A percentile compares a stretch with the other conserved stretches of the same genome.
phyloP scores from a whole-genome alignment of 1,140 invertebrate genomes.

The Hycleus phaleratus region DNA sequence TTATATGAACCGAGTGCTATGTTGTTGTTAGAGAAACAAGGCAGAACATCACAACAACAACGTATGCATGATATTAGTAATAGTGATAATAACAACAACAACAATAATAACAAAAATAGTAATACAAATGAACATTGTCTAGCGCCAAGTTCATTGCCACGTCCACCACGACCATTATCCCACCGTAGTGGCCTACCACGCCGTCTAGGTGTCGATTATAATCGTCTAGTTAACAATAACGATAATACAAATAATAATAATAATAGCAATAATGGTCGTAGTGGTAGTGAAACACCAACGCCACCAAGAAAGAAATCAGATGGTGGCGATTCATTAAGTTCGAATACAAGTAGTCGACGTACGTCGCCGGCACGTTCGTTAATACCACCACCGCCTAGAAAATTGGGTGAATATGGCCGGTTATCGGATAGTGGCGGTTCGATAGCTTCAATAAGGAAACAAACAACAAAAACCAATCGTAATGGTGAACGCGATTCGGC shows the following conservation, averaged over 20 bases:
- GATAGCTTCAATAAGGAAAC: slow-evolving; percentile 41
- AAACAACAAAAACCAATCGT: slow-evolving; percentile 34
- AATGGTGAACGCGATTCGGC: slow-evolving; percentile 47
- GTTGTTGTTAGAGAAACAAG: slow-evolving; percentile 66
- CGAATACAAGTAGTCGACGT: slow-evolving; percentile 36
- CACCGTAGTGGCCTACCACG: slow-evolving; percentile 48
- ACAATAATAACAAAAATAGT: not conserved
- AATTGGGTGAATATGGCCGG: slow-evolving; percentile 51
- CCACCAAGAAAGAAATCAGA: slow-evolving; percentile 37
- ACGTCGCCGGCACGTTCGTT: slow-evolving; percentile 52
- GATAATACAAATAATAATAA: not conserved
- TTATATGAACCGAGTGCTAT: slow-evolving; percentile 58
- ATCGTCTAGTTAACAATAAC: slow-evolving; percentile 36
- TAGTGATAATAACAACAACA: slow-evolving; percentile 4
- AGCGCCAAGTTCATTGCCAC: slow-evolving; percentile 57
- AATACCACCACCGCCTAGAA: slow-evolving; percentile 47
- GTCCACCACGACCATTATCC: slow-evolving; percentile 54
- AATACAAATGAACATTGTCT: slow-evolving; percentile 38
- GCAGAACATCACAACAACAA: slow-evolving; percentile 64
- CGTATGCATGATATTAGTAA: slow-evolving; percentile 47
- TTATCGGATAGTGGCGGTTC: slow-evolving; percentile 47
- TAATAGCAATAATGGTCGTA: too few relatives aligned
- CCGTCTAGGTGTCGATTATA: slow-evolving; percentile 48
- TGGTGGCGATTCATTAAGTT: slow-evolving; percentile 38
- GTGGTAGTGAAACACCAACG: slow-evolving; percentile 15